Evolutionary conservation across 2,113 vertebrate genomes (phyloP), one percentile per base, ranked within the genome.

Genomic region (Cinclus mexicanus): DNA sequence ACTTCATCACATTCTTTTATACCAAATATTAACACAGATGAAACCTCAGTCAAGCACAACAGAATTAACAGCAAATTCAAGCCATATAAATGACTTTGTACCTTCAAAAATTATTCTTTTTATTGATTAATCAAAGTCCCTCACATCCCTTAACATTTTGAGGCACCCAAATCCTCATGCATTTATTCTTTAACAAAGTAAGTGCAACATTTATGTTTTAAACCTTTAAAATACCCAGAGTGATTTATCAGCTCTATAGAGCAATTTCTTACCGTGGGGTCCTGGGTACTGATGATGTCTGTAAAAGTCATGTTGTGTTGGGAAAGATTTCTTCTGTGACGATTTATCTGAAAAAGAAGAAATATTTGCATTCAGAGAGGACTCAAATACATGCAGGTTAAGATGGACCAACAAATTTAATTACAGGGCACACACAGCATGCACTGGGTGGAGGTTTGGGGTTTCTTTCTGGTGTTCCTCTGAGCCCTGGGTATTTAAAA

Each of bases 271-370:
- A 99, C 98, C 78, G 96, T 61, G 88, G 98, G 94, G 67, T 98
- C 98, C 67, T 95, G 83, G 19, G 92, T 89, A n/a, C 90, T 96
- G 84, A 97, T 87, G 53, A 97, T 88, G 25, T 97, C 97, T 44
- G 95, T 4, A 80, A 97, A 35, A 0, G 97, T 94, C 72, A 98
- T 68, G 69, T 97, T 97, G 83, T 99, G 98, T n/a, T 99, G 99
- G 60, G 99, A 99, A 94, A 98, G 98, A 96, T 99, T 99, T 84
- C 99, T 99, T 96, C 98, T 98, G 77, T 99, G 99, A 15, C 98
- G 98, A 74, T 98, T 98, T 92, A 99, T 96, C 99, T 99, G 59
- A 11, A 33, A 64, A 17, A 60, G 11, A 77, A 11, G 92, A 91
- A 74, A 14, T 13, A 16, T 41, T 85, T 74, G 21, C 15, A 29